Base-by-base conservation (phyloP, 2,888 invertebrate species). In the Aricia artaxerxes region DNA sequence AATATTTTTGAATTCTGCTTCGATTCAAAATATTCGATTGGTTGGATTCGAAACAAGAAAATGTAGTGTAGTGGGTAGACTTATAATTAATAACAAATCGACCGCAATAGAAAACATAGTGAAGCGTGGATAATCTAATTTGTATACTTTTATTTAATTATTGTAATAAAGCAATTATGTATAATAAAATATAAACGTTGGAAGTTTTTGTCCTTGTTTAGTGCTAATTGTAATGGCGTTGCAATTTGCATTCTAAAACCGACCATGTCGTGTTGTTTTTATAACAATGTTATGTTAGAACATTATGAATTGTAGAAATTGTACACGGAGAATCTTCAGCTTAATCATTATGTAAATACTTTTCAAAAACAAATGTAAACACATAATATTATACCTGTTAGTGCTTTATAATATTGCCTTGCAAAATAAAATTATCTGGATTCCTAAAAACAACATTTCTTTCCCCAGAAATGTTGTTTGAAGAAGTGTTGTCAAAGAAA, bases 131-230 rank as follows among this genome's bases (percentile, higher is more conserved):
- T 69, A 69, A 69, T 69, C 13, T 69, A 69, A 69, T 69, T 69
- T 69, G 35, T 69, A 69, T 69, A 69, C 35, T 69, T 38, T 69
- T 38, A 69, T 69, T 69, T 69, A 69, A 69, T 69, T 69, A 69
- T 69, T 16, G 69, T 38, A 69, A 38, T 69, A 69, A 69, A 69
- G 69, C 69, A 35, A 69, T 69, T 38, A 69, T 69, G 69, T 69
- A 69, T 69, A 69, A 69, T 69, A 69, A 69, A 69, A 69, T 69
- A 69, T 69, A 69, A 69, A 69, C 69, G 69, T 38, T 69, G 35
- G 35, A 69, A 69, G 69, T 69, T 69, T 69, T 69, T 69, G 69
- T 69, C 69, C 69, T 69, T 69, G 69, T 69, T 69, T 69, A 69
- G 69, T 69, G 69, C 69, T 69, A 69, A 69, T 69, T 69, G 69